These are phyloP conservation scores for Brenthis ino DNA, from an alignment of 2,888 invertebrate species.

Conservation along the genomic window DNA sequence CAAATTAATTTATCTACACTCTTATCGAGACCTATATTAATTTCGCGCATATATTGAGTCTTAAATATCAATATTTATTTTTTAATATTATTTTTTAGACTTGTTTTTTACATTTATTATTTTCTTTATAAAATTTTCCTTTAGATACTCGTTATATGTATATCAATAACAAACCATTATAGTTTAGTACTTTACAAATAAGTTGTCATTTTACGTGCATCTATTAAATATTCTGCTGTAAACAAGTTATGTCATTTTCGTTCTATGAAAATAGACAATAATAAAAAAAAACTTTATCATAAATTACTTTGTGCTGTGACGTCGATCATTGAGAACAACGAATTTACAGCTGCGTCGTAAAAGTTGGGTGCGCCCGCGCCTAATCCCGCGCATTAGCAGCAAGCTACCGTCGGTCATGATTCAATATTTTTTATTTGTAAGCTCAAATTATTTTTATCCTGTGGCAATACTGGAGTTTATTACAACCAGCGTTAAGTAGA, in stretches of 20 bases:
- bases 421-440: slow-evolving; percentile 54
- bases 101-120: too few relatives aligned
- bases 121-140: too few relatives aligned
- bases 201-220: too few relatives aligned
- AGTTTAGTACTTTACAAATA: too few relatives aligned
- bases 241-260: background rate
- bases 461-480: slow-evolving; percentile 38
- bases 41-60: slow-evolving; percentile 1
- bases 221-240: too few relatives aligned
- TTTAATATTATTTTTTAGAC: background rate
- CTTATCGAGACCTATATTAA: slow-evolving; percentile 41
- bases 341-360: slow-evolving; percentile 73
- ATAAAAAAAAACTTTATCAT: slow-evolving; percentile 56
- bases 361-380: slow-evolving; percentile 68
- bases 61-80: background rate
- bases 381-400: slow-evolving; percentile 65
- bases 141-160: too few relatives aligned
- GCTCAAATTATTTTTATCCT: slow-evolving; percentile 37
- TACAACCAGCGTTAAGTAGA: slow-evolving; percentile 24
- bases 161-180: too few relatives aligned
- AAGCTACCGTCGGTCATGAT: slow-evolving; percentile 62
- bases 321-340: slow-evolving; percentile 62
- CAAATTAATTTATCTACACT: slow-evolving; percentile 22
- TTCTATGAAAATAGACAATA: slow-evolving; percentile 28
- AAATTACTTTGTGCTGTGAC: slow-evolving; percentile 57